Evolutionary conservation across 2,113 vertebrate species (phyloP).

Genomic region (Cyrtonyx montezumae): DNA sequence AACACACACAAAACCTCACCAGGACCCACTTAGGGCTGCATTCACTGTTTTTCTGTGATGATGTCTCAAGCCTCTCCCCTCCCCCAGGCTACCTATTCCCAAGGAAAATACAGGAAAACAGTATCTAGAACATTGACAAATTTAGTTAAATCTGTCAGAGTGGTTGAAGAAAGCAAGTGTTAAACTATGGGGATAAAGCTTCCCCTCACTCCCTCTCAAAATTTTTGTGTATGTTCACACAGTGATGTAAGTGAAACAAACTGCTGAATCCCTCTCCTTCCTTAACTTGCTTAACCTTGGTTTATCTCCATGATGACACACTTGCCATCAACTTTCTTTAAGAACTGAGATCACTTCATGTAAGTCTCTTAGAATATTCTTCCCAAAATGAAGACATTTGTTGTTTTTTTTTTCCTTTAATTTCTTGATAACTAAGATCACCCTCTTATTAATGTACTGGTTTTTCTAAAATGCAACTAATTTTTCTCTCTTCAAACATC

Average conservation of each 20-base stretch:
- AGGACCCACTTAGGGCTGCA: not conserved
- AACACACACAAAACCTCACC: not conserved
- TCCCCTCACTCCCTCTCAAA: not conserved
- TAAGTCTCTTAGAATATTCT: not conserved
- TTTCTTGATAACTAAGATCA: not conserved
- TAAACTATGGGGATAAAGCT: not conserved
- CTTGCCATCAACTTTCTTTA: not conserved
- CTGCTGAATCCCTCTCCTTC: not conserved
- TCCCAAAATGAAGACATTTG: not conserved
- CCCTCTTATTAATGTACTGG: not conserved
- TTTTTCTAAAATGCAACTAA: not conserved
- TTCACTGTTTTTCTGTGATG: not conserved
- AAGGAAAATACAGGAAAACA: not conserved
- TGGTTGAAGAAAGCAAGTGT: not conserved
- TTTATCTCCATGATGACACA: not conserved
- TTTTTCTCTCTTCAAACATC: not conserved
- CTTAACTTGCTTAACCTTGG: not conserved
- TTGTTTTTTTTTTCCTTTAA: not conserved
- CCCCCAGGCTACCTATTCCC: not conserved
- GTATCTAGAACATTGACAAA: not conserved
- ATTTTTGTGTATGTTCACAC: not conserved
- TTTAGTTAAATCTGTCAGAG: not conserved
- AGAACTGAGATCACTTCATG: not conserved
- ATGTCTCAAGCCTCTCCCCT: not conserved
- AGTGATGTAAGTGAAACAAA: not conserved